phyloP scores from a whole-genome alignment of 2,113 vertebrate genomes.

The Paralichthys olivaceus region DNA sequence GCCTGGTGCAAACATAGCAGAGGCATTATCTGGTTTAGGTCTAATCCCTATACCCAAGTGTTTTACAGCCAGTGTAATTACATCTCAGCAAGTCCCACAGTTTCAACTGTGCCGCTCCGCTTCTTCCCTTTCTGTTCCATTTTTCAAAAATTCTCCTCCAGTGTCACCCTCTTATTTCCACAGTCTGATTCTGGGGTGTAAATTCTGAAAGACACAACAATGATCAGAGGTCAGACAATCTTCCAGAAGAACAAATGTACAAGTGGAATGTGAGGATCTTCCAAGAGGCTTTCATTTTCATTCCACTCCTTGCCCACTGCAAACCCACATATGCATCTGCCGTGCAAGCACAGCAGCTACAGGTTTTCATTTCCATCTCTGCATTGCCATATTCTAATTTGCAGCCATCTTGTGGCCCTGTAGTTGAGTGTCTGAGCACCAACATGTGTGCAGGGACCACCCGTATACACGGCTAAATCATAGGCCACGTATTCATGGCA shows the following conservation, averaged over 20 bases:
- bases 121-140: slow-evolving; percentile 37
- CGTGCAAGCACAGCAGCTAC: slow-evolving; percentile 24
- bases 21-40: slow-evolving; percentile 73
- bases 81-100: slow-evolving; percentile 63
- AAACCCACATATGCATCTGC: slow-evolving; percentile 28
- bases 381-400: slow-evolving; percentile 19
- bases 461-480: slow-evolving; percentile 13
- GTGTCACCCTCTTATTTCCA: slow-evolving; percentile 25
- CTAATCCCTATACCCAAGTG: slow-evolving; percentile 76
- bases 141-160: slow-evolving; percentile 32
- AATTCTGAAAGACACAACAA: slow-evolving; percentile 13
- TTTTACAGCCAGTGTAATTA: slow-evolving; percentile 78
- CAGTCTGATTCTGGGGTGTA: slow-evolving; percentile 12
- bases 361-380: background rate
- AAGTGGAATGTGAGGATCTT: background rate
- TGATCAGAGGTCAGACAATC: slow-evolving; percentile 45
- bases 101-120: slow-evolving; percentile 48
- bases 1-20: slow-evolving; percentile 45
- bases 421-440: slow-evolving; percentile 8
- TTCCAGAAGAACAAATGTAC: slow-evolving; percentile 12
- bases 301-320: background rate
- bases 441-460: slow-evolving; percentile 23
- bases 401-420: slow-evolving; percentile 3
- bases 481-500: slow-evolving; percentile 20
- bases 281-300: slow-evolving; percentile 6